Evolutionary conservation across 2,888 invertebrate species (phyloP).

Genomic region (Eubasilissa splendida): DNA sequence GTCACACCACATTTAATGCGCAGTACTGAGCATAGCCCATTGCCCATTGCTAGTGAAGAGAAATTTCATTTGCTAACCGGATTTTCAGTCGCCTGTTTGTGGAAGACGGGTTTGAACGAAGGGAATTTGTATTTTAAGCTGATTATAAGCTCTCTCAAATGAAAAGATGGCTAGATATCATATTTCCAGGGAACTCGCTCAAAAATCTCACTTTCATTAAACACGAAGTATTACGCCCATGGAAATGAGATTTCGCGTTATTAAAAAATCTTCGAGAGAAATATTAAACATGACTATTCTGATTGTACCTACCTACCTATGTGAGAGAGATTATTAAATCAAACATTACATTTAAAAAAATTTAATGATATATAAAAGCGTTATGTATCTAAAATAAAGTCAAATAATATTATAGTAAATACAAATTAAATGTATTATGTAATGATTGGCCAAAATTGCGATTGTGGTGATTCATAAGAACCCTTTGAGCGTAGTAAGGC

Average conservation of each 20-base stretch:
- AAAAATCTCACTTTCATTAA: constrained; percentile 34
- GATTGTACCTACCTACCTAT: background rate
- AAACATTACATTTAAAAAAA: too few species aligned
- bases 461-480: too few species aligned
- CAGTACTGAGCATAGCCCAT: constrained; percentile 8
- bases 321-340: too few species aligned
- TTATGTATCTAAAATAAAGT: too few species aligned
- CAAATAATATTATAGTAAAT: too few species aligned
- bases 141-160: constrained; percentile 14
- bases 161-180: constrained; percentile 32
- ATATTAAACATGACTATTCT: background rate
- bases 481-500: too few species aligned
- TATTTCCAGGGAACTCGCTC: background rate
- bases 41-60: constrained; percentile 24
- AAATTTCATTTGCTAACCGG: constrained; percentile 20
- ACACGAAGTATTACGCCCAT: background rate
- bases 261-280: background rate
- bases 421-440: too few species aligned
- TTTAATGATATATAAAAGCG: too few species aligned
- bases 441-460: too few species aligned
- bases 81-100: constrained; percentile 11
- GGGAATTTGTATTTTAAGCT: constrained; percentile 22
- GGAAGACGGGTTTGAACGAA: constrained; percentile 17
- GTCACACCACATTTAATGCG: constrained; percentile 14
- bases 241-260: constrained; percentile 22